Conservation (phyloP, 2,113 vertebrate species). For the Plecotus auritus region DNA sequence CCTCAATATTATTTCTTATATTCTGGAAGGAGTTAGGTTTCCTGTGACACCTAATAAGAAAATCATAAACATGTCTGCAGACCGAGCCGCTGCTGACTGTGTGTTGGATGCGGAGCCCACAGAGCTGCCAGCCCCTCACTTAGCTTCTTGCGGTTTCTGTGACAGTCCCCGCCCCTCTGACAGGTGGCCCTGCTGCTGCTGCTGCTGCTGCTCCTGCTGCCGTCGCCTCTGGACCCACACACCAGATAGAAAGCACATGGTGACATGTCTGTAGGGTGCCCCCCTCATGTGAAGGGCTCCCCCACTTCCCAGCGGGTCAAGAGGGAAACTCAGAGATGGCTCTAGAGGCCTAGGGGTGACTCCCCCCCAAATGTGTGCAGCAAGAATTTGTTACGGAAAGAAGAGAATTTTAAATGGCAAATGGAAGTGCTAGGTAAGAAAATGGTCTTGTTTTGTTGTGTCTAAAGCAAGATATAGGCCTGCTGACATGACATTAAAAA, state of each 20-base stretch:
- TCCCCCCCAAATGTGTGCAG: background rate
- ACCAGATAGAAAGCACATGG: background rate
- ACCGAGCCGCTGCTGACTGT: background rate
- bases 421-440: background rate
- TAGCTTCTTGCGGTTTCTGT: background rate
- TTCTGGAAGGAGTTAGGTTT: background rate
- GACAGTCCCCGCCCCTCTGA: background rate
- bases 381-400: background rate
- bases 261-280: background rate
- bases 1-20: background rate
- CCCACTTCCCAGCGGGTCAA: accelerated
- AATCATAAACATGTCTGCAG: slow-evolving; percentile 21
- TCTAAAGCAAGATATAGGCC: background rate
- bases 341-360: accelerated
- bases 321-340: background rate
- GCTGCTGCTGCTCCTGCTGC: background rate
- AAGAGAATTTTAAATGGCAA: background rate
- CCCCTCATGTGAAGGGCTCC: too few relatives aligned
- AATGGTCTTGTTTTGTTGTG: background rate
- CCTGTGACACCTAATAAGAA: slow-evolving; percentile 26
- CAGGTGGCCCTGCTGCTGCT: background rate
- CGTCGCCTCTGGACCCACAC: background rate
- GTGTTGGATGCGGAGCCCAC: background rate
- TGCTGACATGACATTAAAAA: background rate
- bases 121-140: background rate